Conservation (phyloP, 2,113 vertebrate genomes). For the Butorides virescens region DNA sequence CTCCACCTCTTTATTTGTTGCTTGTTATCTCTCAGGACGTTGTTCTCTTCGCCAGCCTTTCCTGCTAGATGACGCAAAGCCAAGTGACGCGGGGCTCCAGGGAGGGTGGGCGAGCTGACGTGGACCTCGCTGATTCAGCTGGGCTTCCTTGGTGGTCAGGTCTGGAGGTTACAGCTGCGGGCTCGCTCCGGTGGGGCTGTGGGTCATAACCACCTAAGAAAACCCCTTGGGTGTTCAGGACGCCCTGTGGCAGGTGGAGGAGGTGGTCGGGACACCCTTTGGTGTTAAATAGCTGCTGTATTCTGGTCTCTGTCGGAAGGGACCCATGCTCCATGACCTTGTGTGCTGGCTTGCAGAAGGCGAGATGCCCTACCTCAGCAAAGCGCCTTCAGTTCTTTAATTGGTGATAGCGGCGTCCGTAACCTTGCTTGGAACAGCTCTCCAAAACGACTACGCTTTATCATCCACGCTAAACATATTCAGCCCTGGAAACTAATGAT, state of each 20-base stretch:
- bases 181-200: rapidly evolving
- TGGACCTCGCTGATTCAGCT: not conserved
- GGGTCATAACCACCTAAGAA: not conserved
- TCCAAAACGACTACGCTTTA: not conserved
- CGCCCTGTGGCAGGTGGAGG: not conserved
- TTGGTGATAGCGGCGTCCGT: rapidly evolving
- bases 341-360: not conserved
- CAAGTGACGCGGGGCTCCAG: not conserved
- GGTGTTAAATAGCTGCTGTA: not conserved
- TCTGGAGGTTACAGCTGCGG: not conserved
- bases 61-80: not conserved
- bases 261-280: not conserved
- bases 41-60: not conserved
- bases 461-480: not conserved
- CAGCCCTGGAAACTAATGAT: not conserved
- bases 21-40: not conserved
- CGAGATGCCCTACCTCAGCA: not conserved
- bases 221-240: not conserved
- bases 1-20: not conserved
- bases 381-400: not conserved
- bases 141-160: not conserved
- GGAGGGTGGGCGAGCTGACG: rapidly evolving
- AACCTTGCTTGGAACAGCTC: not conserved
- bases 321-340: not conserved
- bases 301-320: not conserved